phyloP scores from a whole-genome alignment of 2,888 invertebrate genomes.

The Apamea monoglypha region DNA sequence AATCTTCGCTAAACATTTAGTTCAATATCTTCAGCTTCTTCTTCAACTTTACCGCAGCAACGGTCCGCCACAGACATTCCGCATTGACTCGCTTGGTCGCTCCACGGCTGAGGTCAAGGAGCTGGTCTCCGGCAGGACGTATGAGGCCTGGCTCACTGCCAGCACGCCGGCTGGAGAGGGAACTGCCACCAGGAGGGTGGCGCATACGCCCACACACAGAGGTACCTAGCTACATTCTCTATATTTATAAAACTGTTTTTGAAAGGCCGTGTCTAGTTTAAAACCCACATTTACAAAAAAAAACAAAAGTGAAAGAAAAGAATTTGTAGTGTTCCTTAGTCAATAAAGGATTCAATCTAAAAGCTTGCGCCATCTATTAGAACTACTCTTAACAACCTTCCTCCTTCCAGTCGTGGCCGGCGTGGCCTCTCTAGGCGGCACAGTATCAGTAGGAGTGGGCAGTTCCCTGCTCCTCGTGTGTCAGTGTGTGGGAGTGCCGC shows the following conservation, averaged over 20 bases:
- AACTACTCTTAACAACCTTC: too few relatives aligned
- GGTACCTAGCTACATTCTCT: conserved; percentile 73
- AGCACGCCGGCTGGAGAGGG: conserved; percentile 91
- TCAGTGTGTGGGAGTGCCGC: conserved; percentile 82
- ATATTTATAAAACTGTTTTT: not conserved
- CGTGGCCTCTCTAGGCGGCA: conserved; percentile 91
- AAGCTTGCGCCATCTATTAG: too few relatives aligned
- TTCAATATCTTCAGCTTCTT: conserved; percentile 10
- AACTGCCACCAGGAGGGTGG: conserved; percentile 81
- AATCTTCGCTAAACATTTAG: conserved; percentile 6
- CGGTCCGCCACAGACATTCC: conserved; percentile 79
- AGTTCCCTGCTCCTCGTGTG: conserved; percentile 84
- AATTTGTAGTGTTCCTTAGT: too few relatives aligned
- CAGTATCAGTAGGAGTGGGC: conserved; percentile 84
- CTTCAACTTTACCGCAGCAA: conserved; percentile 71
- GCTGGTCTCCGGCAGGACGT: conserved; percentile 84
- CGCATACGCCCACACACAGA: conserved; percentile 87
- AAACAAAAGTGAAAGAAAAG: too few relatives aligned
- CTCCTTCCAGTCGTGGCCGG: conserved; percentile 90
- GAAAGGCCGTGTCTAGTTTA: not conserved
- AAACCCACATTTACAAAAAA: too few relatives aligned
- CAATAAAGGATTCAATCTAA: too few relatives aligned
- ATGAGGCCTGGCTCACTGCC: conserved; percentile 92
- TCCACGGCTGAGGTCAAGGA: conserved; percentile 78
- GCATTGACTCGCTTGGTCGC: conserved; percentile 74